A percentile compares a stretch with the other conserved stretches of the same genome.
These are phyloP conservation scores for Bathynomus jamesi DNA, from an alignment of 1,140 invertebrate genomes.

Conservation along the genomic window DNA sequence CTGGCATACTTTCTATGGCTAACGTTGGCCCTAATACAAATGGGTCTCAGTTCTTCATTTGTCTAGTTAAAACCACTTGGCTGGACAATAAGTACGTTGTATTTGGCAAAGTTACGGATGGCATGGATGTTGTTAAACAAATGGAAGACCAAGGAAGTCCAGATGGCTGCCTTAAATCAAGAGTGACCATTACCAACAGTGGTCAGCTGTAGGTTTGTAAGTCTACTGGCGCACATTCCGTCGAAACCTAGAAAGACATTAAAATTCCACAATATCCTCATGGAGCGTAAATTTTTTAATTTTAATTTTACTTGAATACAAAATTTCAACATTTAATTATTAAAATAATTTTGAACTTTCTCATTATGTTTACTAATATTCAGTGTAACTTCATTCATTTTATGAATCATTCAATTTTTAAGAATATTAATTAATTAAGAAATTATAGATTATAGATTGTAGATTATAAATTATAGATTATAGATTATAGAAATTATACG, in stretches of 20 bases:
- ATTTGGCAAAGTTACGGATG: constrained; percentile 71
- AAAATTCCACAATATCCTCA: too few species aligned
- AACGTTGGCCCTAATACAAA: constrained; percentile 83
- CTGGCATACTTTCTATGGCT: constrained; percentile 78
- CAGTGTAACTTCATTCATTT: neutral
- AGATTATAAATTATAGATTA: too few species aligned
- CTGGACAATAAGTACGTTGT: constrained; percentile 83
- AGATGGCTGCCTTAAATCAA: constrained; percentile 69
- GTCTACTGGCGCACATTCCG: neutral
- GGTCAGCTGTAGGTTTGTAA: constrained; percentile 58
- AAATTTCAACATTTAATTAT: neutral
- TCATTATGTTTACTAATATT: neutral
- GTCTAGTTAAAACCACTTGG: constrained; percentile 54
- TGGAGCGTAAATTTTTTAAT: too few species aligned
- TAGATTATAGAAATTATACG: too few species aligned
- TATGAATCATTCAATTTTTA: too few species aligned
- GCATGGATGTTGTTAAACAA: constrained; percentile 56
- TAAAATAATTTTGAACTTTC: neutral
- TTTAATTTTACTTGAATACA: neutral
- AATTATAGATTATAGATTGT: too few species aligned
- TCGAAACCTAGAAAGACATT: neutral
- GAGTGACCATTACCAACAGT: constrained; percentile 75
- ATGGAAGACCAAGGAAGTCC: constrained; percentile 67
- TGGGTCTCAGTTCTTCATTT: constrained; percentile 92
- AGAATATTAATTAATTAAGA: too few species aligned